These are phyloP conservation scores for Sialia sialis DNA, from an alignment of 2,113 vertebrate species.

Conservation along the genomic window DNA sequence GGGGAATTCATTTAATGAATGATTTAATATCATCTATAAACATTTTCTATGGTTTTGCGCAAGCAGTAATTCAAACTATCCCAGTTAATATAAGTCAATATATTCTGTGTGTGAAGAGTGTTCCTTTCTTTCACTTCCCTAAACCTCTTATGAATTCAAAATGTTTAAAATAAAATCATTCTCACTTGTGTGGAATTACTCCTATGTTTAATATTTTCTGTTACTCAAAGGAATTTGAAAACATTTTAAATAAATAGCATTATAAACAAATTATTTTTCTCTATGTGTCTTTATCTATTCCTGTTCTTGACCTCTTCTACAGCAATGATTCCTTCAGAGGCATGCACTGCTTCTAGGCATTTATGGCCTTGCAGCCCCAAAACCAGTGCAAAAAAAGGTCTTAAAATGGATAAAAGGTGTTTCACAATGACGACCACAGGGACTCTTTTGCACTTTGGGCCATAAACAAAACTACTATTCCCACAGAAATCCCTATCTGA, in stretches of 20 bases:
- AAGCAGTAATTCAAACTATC: background rate
- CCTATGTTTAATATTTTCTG: background rate
- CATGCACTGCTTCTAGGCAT: background rate
- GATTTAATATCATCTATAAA: background rate
- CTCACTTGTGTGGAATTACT: background rate
- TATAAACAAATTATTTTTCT: background rate
- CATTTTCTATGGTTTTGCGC: background rate
- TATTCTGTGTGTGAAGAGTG: background rate
- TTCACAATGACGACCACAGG: background rate
- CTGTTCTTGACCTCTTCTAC: background rate
- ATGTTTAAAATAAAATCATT: background rate
- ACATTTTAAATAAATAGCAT: background rate
- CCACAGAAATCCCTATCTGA: background rate
- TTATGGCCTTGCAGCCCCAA: background rate
- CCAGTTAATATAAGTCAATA: background rate
- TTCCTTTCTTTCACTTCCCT: background rate
- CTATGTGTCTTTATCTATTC: background rate
- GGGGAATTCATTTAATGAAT: background rate
- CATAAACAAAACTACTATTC: background rate
- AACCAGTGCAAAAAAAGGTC: background rate
- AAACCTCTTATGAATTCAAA: background rate
- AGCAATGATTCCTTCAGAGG: background rate
- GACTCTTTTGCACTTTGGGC: background rate
- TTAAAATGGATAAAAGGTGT: background rate
- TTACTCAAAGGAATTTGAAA: background rate